Evolutionary conservation across 2,888 invertebrate species (phyloP), one percentile per base, ranked within the genome.

Genomic region (Latrodectus elegans): DNA sequence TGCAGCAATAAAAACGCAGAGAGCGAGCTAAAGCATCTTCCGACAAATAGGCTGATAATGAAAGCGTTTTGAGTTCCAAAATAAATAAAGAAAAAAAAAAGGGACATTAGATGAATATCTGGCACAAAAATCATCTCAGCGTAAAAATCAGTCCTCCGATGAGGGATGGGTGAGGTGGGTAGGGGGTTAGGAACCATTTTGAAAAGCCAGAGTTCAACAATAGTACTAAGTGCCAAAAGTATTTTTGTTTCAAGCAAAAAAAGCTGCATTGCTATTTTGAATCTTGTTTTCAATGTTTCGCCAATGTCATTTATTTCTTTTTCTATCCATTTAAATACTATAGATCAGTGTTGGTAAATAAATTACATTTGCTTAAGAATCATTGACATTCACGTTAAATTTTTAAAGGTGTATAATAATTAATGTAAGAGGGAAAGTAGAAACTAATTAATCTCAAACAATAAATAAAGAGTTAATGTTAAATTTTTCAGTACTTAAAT

Each of bases 171-270:
- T 60, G 60, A 6, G 60, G 60, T 10, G 12, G 60, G 60, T 4
- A 60, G 60, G 6, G 12, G 60, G 60, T n/a, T 15, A 11, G 6
- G 60, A 60, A 60, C 60, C n/a, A 60, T n/a, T 11, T 60, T n/a
- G n/a, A 60, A 60, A 60, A 60, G 60, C 60, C 60, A 15, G n/a
- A 60, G 60, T 60, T 60, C 60, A 60, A 60, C 60, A 60, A 60
- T 60, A 60, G 60, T 15, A 60, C 14, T 15, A 60, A 60, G 60
- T 60, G 60, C 60, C 60, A 60, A 60, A 60, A 60, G 60, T 60
- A 60, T 60, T 60, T 60, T 60, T 60, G 60, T 60, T 60, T 11
- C 14, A 60, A 60, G 60, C 60, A 60, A 60, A 60, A 38, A n/a
- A 60, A 10, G 60, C 60, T 15, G 60, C 60, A 15, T 60, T 11